Conservation (phyloP, 2,888 invertebrate species). For the Epinotia nisella region DNA sequence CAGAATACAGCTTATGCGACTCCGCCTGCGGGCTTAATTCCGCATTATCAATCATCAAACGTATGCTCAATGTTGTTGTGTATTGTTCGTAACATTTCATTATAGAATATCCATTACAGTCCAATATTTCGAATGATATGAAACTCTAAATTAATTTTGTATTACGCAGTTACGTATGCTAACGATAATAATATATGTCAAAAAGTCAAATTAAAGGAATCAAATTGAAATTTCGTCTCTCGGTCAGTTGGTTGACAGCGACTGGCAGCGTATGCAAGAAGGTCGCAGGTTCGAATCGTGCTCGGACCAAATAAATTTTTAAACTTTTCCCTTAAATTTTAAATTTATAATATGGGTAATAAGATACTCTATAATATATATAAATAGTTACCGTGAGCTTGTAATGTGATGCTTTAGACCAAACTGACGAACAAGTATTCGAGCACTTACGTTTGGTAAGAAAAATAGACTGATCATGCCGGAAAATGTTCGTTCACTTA, state of each 20-base stretch:
- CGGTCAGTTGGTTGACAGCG: too few relatives aligned
- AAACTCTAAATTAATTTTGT: not conserved
- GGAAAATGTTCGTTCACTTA: not conserved
- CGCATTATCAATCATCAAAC: slow-evolving; percentile 76
- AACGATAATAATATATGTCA: too few relatives aligned
- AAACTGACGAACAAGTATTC: not conserved
- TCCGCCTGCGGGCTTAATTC: slow-evolving; percentile 64
- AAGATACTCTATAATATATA: not conserved
- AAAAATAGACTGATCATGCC: not conserved
- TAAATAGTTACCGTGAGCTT: slow-evolving; percentile 49
- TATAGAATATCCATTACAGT: slow-evolving; percentile 21
- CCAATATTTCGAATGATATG: slow-evolving; percentile 25
- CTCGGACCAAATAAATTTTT: too few relatives aligned
- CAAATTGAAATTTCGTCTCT: too few relatives aligned
- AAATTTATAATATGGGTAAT: too few relatives aligned
- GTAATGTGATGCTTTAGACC: slow-evolving; percentile 49
- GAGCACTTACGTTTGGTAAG: not conserved
- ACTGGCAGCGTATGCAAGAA: too few relatives aligned
- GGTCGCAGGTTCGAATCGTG: too few relatives aligned
- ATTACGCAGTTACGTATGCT: too few relatives aligned
- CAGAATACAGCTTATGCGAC: slow-evolving; percentile 26
- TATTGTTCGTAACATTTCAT: slow-evolving; percentile 60
- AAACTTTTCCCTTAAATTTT: too few relatives aligned
- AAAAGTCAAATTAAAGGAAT: too few relatives aligned
- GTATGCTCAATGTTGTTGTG: slow-evolving; percentile 73